Base-by-base conservation (phyloP, 1,140 invertebrate species). In the Brachionus paranguensis region DNA sequence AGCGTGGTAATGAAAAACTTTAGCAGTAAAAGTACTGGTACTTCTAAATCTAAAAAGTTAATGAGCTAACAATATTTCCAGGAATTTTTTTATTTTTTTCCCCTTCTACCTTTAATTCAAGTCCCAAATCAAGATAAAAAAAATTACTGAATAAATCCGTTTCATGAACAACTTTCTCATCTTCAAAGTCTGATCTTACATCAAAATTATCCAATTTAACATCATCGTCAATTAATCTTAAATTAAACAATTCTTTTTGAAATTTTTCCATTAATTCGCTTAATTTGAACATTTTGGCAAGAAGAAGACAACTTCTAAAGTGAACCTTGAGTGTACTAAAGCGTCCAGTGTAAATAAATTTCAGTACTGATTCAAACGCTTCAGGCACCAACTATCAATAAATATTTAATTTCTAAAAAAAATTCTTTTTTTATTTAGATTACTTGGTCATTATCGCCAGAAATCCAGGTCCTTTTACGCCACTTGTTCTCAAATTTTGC, bases 281-380 rank as follows among this genome's bases (percentile, higher is more conserved):
- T 37, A 91, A 85, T 64, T 88, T 86, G 85, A 91, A 91, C 85
- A 91, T 90, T 17, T 88, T 87, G 29, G 90, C 90, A 17, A 91
- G 85, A 14, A 86, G 85, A 3, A 88, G 85, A 78, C 89, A 89
- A 79, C 89, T 88, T 24, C 90, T 88, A n/a, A 89, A 85, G 20
- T 88, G 81, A 33, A 90, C 88, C 17, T 89, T 79, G 78, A 29
- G 43, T 10, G 64, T 76, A 60, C 53, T 27, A 53, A 47, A 83
- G 37, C 85, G 86, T 87, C 87, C 90, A 85, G 90, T 90, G 85
- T 91, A 91, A 12, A 91, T 85, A 85, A 88, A 91, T 50, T 89
- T 88, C 41, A 91, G 74, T 45, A 91, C 86, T 11, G 88, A 86
- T 64, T 87, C 85, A 78, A 91, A 91, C 0, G 89, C 88, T 78